Percentiles rank a stretch among this genome's conserved stretches.
Conservation (phyloP, 2,113 vertebrate genomes). For the Promerops cafer region DNA sequence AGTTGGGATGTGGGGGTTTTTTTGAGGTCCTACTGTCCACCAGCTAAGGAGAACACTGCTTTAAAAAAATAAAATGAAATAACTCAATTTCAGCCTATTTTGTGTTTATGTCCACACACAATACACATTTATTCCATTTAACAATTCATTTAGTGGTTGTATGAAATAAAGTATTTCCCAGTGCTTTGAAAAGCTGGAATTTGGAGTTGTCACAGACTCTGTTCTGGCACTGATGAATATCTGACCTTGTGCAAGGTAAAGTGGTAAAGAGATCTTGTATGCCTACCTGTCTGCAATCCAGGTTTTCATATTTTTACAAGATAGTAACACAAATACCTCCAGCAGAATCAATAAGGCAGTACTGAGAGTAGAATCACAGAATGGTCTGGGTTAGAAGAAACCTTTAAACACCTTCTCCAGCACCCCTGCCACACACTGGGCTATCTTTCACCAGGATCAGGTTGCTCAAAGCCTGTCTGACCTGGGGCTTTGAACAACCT, state of each 20-base stretch:
- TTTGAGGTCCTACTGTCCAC: neutral
- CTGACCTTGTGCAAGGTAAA: neutral
- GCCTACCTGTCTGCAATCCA: neutral
- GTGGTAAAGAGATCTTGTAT: neutral
- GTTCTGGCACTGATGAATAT: neutral
- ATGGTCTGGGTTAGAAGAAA: neutral
- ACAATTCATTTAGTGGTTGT: neutral
- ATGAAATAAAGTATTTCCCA: neutral
- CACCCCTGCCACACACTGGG: rapidly evolving
- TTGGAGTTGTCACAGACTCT: neutral
- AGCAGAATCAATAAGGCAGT: neutral
- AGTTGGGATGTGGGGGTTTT: rapidly evolving
- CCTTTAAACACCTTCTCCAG: neutral
- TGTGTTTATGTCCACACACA: neutral
- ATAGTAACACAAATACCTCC: neutral
- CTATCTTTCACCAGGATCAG: neutral
- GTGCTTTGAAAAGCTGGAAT: neutral
- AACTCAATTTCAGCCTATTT: neutral
- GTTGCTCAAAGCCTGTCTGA: neutral
- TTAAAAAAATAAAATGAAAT: neutral
- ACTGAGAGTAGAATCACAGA: neutral
- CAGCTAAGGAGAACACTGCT: neutral
- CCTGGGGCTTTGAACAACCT: neutral
- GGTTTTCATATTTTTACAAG: neutral
- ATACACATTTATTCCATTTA: neutral